Evolutionary conservation across 1,140 invertebrate genomes (phyloP).

Genomic region (Hyles vespertilio): DNA sequence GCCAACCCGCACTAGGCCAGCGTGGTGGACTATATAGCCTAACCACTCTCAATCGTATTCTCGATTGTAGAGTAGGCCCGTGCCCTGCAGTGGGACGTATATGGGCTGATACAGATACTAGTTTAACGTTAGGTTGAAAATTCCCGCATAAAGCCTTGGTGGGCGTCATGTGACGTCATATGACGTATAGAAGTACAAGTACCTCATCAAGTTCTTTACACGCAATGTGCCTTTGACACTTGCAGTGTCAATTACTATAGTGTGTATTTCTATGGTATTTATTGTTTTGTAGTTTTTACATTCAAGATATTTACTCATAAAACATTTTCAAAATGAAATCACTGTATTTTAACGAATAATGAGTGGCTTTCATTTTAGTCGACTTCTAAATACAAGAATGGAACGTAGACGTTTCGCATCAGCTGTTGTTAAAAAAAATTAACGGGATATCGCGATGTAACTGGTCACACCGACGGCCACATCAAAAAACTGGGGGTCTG

Average conservation of each 20-base stretch:
- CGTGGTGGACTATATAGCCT: no score
- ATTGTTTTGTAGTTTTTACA: not conserved
- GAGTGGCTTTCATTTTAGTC: no score
- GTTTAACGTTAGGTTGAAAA: conserved; percentile 20
- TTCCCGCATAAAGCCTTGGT: conserved; percentile 35
- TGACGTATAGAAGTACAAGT: conserved; percentile 26
- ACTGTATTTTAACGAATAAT: no score
- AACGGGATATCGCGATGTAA: conserved; percentile 68
- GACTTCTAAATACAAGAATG: conserved; percentile 21
- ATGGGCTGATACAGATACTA: no score
- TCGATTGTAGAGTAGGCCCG: no score
- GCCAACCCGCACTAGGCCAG: no score
- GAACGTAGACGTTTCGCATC: conserved; percentile 63
- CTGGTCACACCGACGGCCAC: conserved; percentile 73
- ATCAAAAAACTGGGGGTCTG: conserved; percentile 72
- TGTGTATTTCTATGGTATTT: not conserved
- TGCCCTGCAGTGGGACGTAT: no score
- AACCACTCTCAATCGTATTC: no score
- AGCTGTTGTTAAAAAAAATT: conserved; percentile 72
- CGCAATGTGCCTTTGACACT: not conserved
- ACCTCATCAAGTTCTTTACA: not conserved
- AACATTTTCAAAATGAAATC: no score
- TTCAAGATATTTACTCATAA: no score
- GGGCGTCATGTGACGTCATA: conserved; percentile 35
- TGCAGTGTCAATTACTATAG: not conserved